phyloP scores from a whole-genome alignment of 2,888 invertebrate genomes.

The Allophyes oxyacanthae region DNA sequence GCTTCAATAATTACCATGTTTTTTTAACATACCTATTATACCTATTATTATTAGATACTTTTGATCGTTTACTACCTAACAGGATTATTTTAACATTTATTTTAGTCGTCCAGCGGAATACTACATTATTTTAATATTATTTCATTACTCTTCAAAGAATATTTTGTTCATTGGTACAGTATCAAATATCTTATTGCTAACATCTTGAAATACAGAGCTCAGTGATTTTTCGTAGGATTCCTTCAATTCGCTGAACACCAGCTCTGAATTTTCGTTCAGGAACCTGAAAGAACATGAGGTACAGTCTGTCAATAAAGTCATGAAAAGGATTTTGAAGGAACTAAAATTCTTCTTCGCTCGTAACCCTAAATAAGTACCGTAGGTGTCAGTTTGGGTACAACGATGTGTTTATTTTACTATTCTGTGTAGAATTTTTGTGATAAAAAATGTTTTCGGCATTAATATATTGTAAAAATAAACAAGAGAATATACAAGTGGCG shows the following conservation, averaged over 20 bases:
- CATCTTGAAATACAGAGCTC: conserved; percentile 90
- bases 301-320: too few relatives aligned
- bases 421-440: too few relatives aligned
- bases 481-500: too few relatives aligned
- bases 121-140: conserved; percentile 11
- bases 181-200: conserved; percentile 91
- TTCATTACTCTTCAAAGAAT: conserved; percentile 85
- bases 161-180: conserved; percentile 91
- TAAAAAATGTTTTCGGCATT: too few relatives aligned
- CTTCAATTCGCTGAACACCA: conserved; percentile 91
- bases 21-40: too few relatives aligned
- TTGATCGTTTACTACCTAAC: conserved; percentile 23
- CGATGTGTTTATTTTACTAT: too few relatives aligned
- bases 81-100: conserved; percentile 10
- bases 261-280: conserved; percentile 91
- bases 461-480: too few relatives aligned
- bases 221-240: conserved; percentile 92
- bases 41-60: too few relatives aligned
- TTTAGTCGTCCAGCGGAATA: conserved; percentile 18
- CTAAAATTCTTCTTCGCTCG: too few relatives aligned
- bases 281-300: conserved; percentile 85
- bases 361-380: too few relatives aligned
- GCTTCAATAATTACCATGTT: conserved; percentile 76
- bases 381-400: too few relatives aligned
- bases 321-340: too few relatives aligned